These are phyloP conservation scores for Ceratina calcarata DNA, from an alignment of 1,140 invertebrate genomes.

Conservation along the genomic window DNA sequence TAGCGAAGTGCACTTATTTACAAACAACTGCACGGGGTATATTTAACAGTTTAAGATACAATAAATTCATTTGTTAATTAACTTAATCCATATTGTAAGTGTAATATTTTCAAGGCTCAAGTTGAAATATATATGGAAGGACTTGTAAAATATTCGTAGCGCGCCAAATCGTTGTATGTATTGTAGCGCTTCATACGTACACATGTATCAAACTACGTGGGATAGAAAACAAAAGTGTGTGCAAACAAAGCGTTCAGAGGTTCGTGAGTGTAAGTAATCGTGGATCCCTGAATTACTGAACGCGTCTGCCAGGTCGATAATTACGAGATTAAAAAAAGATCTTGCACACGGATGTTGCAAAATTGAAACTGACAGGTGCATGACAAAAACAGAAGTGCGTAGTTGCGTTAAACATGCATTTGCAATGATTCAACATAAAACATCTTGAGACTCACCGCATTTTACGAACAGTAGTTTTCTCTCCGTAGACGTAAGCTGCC, in stretches of 20 bases:
- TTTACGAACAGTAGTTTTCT: not conserved
- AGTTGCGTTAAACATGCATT: not conserved
- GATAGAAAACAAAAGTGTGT: slow-evolving; percentile 1
- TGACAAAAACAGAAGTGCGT: not conserved
- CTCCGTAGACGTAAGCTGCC: not conserved
- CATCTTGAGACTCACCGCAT: slow-evolving; percentile 44
- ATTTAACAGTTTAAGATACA: no score
- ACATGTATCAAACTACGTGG: slow-evolving; percentile 11
- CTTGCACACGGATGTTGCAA: not conserved
- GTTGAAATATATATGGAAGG: slow-evolving; percentile 3
- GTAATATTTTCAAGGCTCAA: slow-evolving; percentile 1
- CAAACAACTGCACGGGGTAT: no score
- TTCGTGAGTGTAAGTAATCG: not conserved
- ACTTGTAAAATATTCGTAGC: slow-evolving; percentile 22
- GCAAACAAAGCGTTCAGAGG: not conserved
- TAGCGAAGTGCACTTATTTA: no score
- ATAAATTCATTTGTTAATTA: no score
- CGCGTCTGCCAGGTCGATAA: not conserved
- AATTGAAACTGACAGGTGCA: slow-evolving; percentile 40
- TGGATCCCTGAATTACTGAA: not conserved
- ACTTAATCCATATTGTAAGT: not conserved
- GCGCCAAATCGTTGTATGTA: slow-evolving; percentile 34
- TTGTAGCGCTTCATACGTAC: slow-evolving; percentile 17
- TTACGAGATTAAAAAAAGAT: not conserved
- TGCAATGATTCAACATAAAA: not conserved